Evolutionary conservation across 2,888 invertebrate genomes (phyloP).

Genomic region (Formica aserva): DNA sequence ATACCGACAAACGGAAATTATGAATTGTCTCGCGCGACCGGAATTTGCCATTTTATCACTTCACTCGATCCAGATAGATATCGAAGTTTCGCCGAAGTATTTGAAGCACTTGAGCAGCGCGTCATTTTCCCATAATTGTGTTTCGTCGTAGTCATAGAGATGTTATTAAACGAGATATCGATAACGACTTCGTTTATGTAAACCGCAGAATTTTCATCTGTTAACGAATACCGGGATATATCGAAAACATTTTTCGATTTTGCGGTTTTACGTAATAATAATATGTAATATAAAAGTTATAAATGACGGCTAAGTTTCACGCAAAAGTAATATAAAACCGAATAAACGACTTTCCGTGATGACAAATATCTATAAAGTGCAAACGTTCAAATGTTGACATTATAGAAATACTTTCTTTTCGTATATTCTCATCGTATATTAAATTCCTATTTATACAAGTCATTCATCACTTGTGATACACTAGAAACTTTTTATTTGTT

Average conservation of each 20-base stretch:
- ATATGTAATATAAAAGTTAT: not conserved
- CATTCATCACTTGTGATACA: not conserved
- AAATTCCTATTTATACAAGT: not conserved
- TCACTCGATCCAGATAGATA: conserved; percentile 34
- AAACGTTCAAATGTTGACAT: not conserved
- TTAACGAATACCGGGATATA: not conserved
- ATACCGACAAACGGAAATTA: conserved; percentile 35
- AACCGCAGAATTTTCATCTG: conserved; percentile 16
- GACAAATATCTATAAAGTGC: not conserved
- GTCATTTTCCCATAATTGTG: conserved; percentile 46
- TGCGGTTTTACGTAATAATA: not conserved
- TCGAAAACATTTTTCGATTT: conserved; percentile 24
- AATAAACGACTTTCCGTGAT: not conserved
- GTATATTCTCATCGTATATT: not conserved
- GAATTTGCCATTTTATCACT: conserved; percentile 36
- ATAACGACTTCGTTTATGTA: not conserved
- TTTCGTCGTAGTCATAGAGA: not conserved
- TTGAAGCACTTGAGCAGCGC: not conserved
- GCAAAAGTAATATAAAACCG: not conserved
- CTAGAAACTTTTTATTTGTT: not conserved
- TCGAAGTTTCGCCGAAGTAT: conserved; percentile 8
- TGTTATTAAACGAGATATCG: conserved; percentile 28
- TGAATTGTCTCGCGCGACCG: conserved; percentile 27
- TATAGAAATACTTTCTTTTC: not conserved
- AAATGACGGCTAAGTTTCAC: not conserved